These are phyloP conservation scores for Drosophila sturtevanti DNA, from an alignment of 1,140 invertebrate species.

Conservation along the genomic window DNA sequence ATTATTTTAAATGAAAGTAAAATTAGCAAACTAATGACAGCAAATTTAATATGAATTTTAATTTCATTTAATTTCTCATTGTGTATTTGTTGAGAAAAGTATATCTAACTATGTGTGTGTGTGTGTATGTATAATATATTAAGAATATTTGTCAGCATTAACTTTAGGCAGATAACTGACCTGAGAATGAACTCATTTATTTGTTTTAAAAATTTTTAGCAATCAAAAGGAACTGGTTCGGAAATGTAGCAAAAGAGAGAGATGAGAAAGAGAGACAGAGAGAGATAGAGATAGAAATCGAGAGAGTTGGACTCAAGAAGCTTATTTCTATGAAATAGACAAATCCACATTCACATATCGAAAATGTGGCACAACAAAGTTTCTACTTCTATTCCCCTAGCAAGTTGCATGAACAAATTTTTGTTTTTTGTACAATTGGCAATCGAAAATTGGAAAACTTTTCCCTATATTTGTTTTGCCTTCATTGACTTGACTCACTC, in stretches of 20 bases:
- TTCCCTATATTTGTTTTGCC: slow-evolving; percentile 80
- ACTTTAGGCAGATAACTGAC: slow-evolving; percentile 24
- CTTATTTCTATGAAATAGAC: slow-evolving; percentile 28
- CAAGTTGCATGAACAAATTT: slow-evolving; percentile 59
- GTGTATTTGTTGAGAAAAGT: slow-evolving; percentile 5
- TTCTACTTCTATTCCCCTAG: slow-evolving; percentile 65
- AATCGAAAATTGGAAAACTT: slow-evolving; percentile 81
- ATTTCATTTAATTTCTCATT: neutral
- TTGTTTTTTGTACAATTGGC: slow-evolving; percentile 70
- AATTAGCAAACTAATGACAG: no score
- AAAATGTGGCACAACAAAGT: slow-evolving; percentile 61
- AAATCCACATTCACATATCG: slow-evolving; percentile 38
- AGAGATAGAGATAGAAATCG: neutral
- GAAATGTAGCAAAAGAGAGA: neutral
- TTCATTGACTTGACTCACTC: slow-evolving; percentile 71
- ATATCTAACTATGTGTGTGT: neutral
- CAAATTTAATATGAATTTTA: no score
- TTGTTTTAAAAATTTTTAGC: neutral
- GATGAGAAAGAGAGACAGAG: neutral
- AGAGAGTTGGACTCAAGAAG: neutral
- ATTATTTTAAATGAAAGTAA: no score
- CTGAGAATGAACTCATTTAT: neutral
- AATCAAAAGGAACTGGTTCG: neutral
- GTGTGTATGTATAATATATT: neutral
- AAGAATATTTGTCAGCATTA: slow-evolving; percentile 45